Evolutionary conservation across 1,140 invertebrate species (phyloP), one percentile per base, ranked within the genome.

Genomic region (Ridgeia piscesae): DNA sequence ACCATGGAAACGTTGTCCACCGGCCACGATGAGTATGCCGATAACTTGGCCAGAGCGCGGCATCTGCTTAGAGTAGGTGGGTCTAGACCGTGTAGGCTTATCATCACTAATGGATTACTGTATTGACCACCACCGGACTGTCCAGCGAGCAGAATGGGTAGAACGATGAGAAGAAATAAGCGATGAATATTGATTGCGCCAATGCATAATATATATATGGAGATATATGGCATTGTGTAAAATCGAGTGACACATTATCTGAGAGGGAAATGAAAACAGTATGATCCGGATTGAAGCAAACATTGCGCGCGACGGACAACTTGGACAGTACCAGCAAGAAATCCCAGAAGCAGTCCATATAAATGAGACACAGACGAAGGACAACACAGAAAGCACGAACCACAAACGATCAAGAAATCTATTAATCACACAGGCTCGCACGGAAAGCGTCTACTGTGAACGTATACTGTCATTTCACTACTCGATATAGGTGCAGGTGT

Each of bases 21-120:
- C 17, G 58, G 27, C 58, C 11, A 2, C 58, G 58, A 77, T 77
- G 58, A 21, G 58, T 77, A 77, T 77, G 58, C 58, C 27, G 58
- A 77, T 77, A 77, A 77, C 58, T 77, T 77, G 58, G 27, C 27
- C 58, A 77, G 27, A 77, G 2, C 58, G 58, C 58, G 58, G 58
- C 58, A 77, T 77, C 58, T 77, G 58, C 58, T 77, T 77, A 77
- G 58, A 77, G 58, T 77, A 77, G 58, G 58, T 77, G 58, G 58
- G 58, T 77, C 58, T 21, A 77, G 58, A 77, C 11, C 58, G 17
- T 27, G 58, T 31, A 77, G 27, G 58, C 27, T 17, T 77, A 9
- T 77, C 58, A 21, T 77, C 58, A 77, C 27, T 9, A 21, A 77
- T 21, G 58, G 2, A 77, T 77, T 6, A 77, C 27, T 2, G 27